Base-by-base conservation (phyloP, 1,140 invertebrate genomes). In the Agraylea sexmaculata region DNA sequence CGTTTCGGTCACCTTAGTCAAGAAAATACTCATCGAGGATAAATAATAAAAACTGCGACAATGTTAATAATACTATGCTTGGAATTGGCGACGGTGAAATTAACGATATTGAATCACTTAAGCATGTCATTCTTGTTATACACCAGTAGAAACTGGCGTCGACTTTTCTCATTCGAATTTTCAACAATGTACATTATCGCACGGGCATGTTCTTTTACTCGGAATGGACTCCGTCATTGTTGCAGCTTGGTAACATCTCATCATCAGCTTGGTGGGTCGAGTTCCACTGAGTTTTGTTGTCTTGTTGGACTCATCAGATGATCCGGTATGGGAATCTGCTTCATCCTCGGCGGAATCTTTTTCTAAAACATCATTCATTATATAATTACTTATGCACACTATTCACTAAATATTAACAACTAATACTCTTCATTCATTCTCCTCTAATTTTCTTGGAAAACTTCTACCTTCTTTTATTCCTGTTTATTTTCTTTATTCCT, bases 291-390 rank as follows among this genome's bases (percentile, higher is more conserved):
- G 27, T 60, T 60, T 42, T 60, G 50, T 53, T 73, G 65, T 43
- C n/a, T n/a, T n/a, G 67, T 63, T 51, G 77, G 56, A 52, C 68
- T 70, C 56, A 80, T 60, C 53, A 84, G 64, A 59, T 80, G 74
- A 52, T 82, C 79, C 37, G 79, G 77, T 43, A 85, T 69, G 20
- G 81, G 77, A 40, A 87, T 72, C 20, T 80, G 74, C 45, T 75
- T 67, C 34, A 77, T 76, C 33, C 83, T 68, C n/a, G 80, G 71
- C 39, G 77, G 76, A 51, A 81, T 72, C 52, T 84, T 85, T 64
- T 84, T 83, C 71, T 82, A 61, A 0, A 71, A 70, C 36, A n/a
- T n/a, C n/a, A n/a, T n/a, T n/a, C n/a, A n/a, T 61, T 58, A 38
- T 58, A 46, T 30, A 58, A 46, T 60, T 60, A 50, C 1, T 29